A percentile compares a stretch with the other conserved stretches of the same genome.
Evolutionary conservation across 2,113 vertebrate genomes (phyloP).

Genomic region (Malurus cyaneus): DNA sequence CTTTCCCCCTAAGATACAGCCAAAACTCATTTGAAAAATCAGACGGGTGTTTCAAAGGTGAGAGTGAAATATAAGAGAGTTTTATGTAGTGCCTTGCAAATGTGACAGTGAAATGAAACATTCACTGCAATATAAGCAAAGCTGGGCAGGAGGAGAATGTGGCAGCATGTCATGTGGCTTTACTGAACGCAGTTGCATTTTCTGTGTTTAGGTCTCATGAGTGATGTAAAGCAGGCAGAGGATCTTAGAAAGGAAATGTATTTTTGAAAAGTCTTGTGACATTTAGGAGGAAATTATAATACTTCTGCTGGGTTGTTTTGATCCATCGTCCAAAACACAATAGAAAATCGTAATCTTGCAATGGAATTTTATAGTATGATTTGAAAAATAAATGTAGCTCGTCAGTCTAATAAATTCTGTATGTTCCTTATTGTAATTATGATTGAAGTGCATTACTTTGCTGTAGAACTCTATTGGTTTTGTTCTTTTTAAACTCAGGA

Average conservation of each 20-base stretch:
- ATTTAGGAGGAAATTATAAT: background rate
- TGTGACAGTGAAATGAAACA: background rate
- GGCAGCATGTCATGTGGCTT: background rate
- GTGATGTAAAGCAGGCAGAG: background rate
- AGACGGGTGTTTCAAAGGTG: background rate
- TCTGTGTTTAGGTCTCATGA: background rate
- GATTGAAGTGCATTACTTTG: constrained; percentile 10
- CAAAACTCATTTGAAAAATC: constrained; percentile 20
- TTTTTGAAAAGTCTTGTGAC: background rate
- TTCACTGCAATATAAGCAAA: background rate
- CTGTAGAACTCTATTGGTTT: constrained; percentile 8
- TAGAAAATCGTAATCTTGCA: constrained; percentile 7
- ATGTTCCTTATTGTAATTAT: constrained; percentile 5
- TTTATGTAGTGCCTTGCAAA: background rate
- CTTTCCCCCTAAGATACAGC: background rate
- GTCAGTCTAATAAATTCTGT: constrained; percentile 16
- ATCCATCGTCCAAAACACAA: background rate
- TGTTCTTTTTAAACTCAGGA: constrained; percentile 24
- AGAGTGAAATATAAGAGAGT: background rate
- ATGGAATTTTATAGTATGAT: background rate
- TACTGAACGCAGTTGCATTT: background rate
- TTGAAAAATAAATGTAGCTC: constrained; percentile 35
- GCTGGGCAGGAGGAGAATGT: background rate
- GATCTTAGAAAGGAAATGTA: background rate
- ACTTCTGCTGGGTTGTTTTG: background rate